A percentile compares a stretch with the other conserved stretches of the same genome.
These are phyloP conservation scores for Schizothorax lantsangensis DNA, from an alignment of 2,797 vertebrate genomes.

Conservation along the genomic window DNA sequence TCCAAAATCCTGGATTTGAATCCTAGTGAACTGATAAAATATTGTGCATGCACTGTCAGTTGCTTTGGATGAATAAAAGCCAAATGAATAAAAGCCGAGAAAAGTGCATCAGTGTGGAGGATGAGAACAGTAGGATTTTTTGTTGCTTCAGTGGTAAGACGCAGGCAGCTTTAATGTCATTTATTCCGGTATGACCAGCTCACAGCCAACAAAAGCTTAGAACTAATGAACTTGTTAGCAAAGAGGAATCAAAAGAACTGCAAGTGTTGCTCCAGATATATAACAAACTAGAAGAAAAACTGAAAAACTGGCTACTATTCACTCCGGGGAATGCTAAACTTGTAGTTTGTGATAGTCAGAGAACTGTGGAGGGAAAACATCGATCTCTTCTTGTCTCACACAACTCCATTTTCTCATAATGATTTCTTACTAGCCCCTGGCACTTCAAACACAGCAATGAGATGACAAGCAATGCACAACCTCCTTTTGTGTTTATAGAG, in stretches of 20 bases:
- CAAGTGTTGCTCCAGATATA: background rate
- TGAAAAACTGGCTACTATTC: background rate
- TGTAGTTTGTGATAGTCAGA: slow-evolving; percentile 63
- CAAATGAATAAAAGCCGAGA: background rate
- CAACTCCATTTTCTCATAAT: slow-evolving; percentile 69
- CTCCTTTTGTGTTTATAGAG: slow-evolving; percentile 65
- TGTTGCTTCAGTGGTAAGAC: background rate
- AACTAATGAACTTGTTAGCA: slow-evolving; percentile 1
- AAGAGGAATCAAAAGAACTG: slow-evolving; percentile 2
- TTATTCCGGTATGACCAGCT: background rate
- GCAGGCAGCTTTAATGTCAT: background rate
- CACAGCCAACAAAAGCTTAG: background rate
- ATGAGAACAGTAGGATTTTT: background rate
- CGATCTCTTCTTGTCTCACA: slow-evolving; percentile 62
- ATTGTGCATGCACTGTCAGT: background rate
- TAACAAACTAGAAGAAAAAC: slow-evolving; percentile 8
- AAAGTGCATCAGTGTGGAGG: background rate
- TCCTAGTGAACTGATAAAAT: background rate
- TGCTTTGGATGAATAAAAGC: background rate
- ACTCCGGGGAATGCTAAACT: slow-evolving; percentile 52
- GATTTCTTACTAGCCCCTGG: slow-evolving; percentile 66
- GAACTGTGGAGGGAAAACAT: slow-evolving; percentile 59
- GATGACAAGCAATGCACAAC: slow-evolving; percentile 68
- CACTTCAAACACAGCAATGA: slow-evolving; percentile 63
- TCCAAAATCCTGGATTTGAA: background rate